Base-by-base conservation (phyloP, 1,140 invertebrate genomes). In the Heterodera schachtii region DNA sequence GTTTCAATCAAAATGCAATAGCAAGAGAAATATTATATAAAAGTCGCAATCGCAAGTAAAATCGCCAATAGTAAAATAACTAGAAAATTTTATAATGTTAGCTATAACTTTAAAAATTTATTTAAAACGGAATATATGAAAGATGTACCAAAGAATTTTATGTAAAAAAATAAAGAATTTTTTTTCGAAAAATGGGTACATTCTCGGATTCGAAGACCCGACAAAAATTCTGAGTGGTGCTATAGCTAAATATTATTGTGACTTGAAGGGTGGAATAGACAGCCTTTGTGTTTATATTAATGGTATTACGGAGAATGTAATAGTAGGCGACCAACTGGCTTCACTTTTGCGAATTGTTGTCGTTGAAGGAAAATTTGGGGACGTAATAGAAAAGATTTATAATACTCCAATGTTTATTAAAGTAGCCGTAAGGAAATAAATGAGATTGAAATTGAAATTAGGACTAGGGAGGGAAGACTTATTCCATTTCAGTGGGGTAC, bases 331-430 rank as follows among this genome's bases (percentile, higher is more conserved):
- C 9, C 41, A 70, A 70, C 9, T 70, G 69, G 69, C 41, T 43
- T 70, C 69, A 46, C 69, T 70, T 70, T 70, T 70, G 9, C 69
- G 69, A 43, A 70, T 70, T 70, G 69, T 70, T 43, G 46, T 46
- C 9, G 69, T 70, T 43, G 46, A 43, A 70, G 69, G 69, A 9
- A 70, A 70, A 46, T 46, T 46, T 9, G 69, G 69, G 4, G 4
- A 4, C 9, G 46, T 43, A 9, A 70, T 70, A 4, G 69, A 70
- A 70, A 70, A 70, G 9, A 70, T 70, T 70, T 70, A 70, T 46
- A 46, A 70, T 9, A 43, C 69, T 9, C 69, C 69, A 43, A 97
- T 4, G 47, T 41, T 77, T 41, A 43, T 79, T 16, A 44, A 76
- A 4, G 21, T 79, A 3, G 67, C 78, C 3, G 66, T 76, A 76